Conservation (phyloP, 2,888 invertebrate species). For the Cataglyphis cursor region DNA sequence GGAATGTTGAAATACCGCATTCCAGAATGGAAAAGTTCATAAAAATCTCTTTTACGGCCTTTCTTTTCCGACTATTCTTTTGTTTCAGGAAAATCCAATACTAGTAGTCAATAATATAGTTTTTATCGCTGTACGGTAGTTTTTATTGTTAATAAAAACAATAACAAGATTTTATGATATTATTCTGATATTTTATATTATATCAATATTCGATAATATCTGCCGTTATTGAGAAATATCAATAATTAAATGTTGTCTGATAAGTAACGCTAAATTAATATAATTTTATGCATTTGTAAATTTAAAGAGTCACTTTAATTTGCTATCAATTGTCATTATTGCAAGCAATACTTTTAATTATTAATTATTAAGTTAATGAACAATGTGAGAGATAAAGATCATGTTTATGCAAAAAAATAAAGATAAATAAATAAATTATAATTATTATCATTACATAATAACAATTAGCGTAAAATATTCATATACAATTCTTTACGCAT, state of each 20-base stretch:
- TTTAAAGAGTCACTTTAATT: neutral
- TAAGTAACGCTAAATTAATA: neutral
- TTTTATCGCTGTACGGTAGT: constrained; percentile 9
- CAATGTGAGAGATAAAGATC: neutral
- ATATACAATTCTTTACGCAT: neutral
- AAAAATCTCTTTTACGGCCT: constrained; percentile 20
- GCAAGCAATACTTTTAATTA: neutral
- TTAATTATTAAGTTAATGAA: constrained; percentile 14
- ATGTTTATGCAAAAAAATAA: neutral
- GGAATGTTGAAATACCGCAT: constrained; percentile 66
- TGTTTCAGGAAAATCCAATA: constrained; percentile 21
- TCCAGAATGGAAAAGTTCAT: constrained; percentile 61
- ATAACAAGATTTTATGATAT: neutral
- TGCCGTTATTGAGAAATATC: neutral
- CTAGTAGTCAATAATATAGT: neutral
- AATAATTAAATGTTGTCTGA: neutral
- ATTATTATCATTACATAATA: neutral
- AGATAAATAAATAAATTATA: neutral
- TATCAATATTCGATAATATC: neutral
- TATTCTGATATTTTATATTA: neutral
- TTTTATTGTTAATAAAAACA: neutral
- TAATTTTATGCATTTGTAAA: neutral
- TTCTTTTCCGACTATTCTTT: constrained; percentile 33
- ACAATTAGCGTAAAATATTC: neutral
- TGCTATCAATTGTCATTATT: neutral